A percentile compares a stretch with the other conserved stretches of the same genome.
These are phyloP conservation scores for Pteria penguin DNA, from an alignment of 2,888 invertebrate genomes.

Conservation along the genomic window DNA sequence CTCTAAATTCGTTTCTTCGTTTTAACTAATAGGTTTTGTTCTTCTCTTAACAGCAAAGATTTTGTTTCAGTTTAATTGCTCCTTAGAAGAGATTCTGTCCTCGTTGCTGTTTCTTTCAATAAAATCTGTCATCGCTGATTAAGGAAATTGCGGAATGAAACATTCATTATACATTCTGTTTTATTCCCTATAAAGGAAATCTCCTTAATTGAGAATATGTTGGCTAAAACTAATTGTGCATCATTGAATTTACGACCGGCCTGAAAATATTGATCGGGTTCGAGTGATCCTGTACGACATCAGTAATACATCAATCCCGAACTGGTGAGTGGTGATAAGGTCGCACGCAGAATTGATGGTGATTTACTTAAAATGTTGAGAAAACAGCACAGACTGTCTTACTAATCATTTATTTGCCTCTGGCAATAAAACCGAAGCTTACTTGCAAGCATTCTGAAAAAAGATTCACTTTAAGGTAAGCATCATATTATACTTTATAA, in stretches of 20 bases:
- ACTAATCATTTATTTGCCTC: not conserved
- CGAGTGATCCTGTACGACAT: not conserved
- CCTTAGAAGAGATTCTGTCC: too few relatives aligned
- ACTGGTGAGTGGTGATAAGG: not conserved
- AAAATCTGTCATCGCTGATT: not conserved
- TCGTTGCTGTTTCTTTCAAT: too few relatives aligned
- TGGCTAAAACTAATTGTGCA: conserved; percentile 18
- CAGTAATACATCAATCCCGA: not conserved
- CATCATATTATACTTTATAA: too few relatives aligned
- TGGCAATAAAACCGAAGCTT: not conserved
- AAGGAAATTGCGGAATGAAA: not conserved
- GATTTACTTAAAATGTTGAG: not conserved
- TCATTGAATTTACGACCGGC: not conserved
- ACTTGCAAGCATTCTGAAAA: too few relatives aligned
- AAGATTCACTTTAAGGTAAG: too few relatives aligned
- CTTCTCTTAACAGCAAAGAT: too few relatives aligned
- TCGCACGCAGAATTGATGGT: not conserved
- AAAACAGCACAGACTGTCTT: not conserved
- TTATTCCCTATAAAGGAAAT: not conserved
- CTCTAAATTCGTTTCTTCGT: too few relatives aligned
- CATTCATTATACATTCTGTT: not conserved
- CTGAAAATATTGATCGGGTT: conserved; percentile 11
- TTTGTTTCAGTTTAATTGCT: too few relatives aligned
- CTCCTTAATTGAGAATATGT: conserved; percentile 34
- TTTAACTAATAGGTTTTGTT: too few relatives aligned